These are phyloP conservation scores for Anomalospiza imberbis DNA, from an alignment of 2,797 vertebrate genomes.

Conservation along the genomic window DNA sequence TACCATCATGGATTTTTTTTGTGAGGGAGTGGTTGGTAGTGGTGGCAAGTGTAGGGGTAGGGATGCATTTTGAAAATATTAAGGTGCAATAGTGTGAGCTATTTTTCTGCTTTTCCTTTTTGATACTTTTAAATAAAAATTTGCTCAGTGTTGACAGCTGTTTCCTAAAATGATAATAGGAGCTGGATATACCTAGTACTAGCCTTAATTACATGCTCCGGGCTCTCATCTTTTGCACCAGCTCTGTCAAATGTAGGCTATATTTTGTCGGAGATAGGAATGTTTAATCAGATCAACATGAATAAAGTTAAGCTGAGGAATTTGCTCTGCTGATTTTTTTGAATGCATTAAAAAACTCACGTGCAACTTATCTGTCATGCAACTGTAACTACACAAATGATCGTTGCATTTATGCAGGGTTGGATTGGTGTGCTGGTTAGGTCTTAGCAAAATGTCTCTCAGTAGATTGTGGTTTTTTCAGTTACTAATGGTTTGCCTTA, in stretches of 20 bases:
- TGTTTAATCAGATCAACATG: neutral
- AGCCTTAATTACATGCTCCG: conserved; percentile 4
- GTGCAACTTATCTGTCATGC: neutral
- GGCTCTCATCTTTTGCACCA: neutral
- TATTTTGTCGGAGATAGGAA: neutral
- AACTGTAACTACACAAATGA: neutral
- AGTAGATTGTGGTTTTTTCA: neutral
- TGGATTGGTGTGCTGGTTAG: neutral
- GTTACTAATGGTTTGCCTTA: neutral
- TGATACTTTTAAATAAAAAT: neutral
- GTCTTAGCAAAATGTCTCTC: neutral
- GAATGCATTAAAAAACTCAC: neutral
- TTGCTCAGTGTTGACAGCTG: neutral
- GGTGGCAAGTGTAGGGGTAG: neutral
- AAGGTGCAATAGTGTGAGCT: neutral
- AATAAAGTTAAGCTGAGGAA: neutral
- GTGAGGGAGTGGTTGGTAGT: no score
- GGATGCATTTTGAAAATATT: neutral
- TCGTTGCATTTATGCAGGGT: neutral
- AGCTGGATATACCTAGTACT: neutral
- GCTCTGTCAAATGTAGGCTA: neutral
- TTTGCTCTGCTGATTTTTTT: neutral
- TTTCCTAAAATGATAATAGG: neutral
- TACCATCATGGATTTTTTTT: neutral
- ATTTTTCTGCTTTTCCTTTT: neutral